Evolutionary conservation across 2,113 vertebrate genomes (phyloP), one percentile per base, ranked within the genome.

Genomic region (Leiothrix lutea): DNA sequence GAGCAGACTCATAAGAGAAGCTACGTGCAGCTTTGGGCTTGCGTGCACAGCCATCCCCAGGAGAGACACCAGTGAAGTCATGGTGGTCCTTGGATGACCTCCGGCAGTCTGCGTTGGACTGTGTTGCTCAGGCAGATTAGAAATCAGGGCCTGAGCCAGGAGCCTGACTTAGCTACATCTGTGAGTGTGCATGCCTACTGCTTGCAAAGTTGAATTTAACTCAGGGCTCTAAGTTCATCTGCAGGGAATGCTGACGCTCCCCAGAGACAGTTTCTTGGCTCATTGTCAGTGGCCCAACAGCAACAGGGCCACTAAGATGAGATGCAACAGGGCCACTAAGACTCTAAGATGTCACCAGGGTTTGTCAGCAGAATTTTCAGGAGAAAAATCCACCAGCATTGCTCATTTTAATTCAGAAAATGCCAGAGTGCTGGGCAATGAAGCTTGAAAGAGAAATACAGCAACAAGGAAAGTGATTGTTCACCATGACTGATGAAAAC

Each of bases 341-440:
- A n/a, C 62, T 90, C 60, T 81, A 42, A 83, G 67, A 81, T 0
- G 0, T 83, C 0, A 0, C 26, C 17, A 62, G 18, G 22, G n/a
- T 80, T 87, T 93, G 74, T 91, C 90, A 92, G 79, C 82, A 96
- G 75, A 95, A 88, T 86, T 80, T 38, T 60, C 24, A 60, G 36
- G 36, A 47, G 45, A 88, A 81, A 73, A 94, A 17, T 12, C 17
- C 25, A 60, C 36, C 23, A 48, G 19, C 3, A 2, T 66, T 77
- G 35, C 58, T 92, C 35, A 56, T 58, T 80, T 91, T 73, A 58
- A 33, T 92, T 82, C 35, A 50, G 58, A 84, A 53, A 73, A 80
- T 66, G 53, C 38, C 58, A 51, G 33, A 89, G 48, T 70, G 74
- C 62, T 95, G 90, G 93, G 51, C 71, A 73, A 66, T 5, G 11